Evolutionary conservation across 2,113 vertebrate species (phyloP).

Genomic region (Petromus typicus): DNA sequence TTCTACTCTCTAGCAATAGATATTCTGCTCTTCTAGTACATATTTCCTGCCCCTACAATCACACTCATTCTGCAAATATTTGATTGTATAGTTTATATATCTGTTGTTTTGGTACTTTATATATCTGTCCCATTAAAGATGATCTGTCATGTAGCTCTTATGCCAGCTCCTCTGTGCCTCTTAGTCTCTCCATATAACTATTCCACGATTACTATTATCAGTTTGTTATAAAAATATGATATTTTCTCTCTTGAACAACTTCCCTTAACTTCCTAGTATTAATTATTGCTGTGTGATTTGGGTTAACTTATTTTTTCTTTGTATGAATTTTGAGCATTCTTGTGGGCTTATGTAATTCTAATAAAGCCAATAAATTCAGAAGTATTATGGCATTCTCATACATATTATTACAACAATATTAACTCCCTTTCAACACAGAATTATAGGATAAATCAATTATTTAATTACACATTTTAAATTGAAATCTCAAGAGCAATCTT

Average conservation of each 20-base stretch:
- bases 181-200: not conserved
- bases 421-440: not conserved
- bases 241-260: constrained; percentile 27
- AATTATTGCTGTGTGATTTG: constrained; percentile 39
- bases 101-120: not conserved
- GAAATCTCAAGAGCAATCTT: constrained; percentile 27
- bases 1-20: constrained; percentile 2
- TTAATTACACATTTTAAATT: constrained; percentile 50
- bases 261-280: not conserved
- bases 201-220: not conserved
- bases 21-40: not conserved
- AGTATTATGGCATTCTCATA: constrained; percentile 25
- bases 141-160: not conserved
- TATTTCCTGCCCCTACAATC: constrained; percentile 16
- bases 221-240: constrained; percentile 57
- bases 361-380: constrained; percentile 20
- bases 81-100: not conserved
- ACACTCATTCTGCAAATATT: not conserved
- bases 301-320: constrained; percentile 24
- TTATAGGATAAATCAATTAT: not conserved
- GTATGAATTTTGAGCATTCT: not conserved
- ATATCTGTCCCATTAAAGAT: not conserved
- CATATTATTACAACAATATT: constrained; percentile 24
- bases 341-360: constrained; percentile 46
- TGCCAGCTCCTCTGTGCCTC: not conserved